These are phyloP conservation scores for Sylvicola cinctus DNA, from an alignment of 2,888 invertebrate genomes.

Conservation along the genomic window DNA sequence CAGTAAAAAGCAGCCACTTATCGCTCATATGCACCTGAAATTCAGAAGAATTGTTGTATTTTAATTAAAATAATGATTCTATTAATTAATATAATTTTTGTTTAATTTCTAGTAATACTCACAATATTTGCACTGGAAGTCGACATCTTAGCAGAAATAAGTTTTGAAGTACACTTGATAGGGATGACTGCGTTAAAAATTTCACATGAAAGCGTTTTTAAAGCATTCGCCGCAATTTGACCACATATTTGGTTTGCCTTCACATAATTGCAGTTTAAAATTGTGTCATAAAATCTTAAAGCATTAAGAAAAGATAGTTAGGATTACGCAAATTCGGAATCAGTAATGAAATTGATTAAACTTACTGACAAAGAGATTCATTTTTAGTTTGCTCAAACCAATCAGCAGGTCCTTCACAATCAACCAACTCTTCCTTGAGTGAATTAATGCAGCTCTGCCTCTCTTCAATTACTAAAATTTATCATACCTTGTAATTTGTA, in stretches of 20 bases:
- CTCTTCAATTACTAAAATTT: constrained; percentile 15
- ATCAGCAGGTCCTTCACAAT: constrained; percentile 31
- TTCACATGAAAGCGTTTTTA: too few relatives aligned
- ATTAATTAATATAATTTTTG: too few relatives aligned
- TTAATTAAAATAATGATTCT: too few relatives aligned
- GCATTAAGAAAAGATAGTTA: neutral
- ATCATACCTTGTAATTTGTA: neutral
- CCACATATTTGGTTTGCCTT: constrained; percentile 31
- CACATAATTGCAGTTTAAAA: constrained; percentile 30
- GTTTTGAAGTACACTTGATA: too few relatives aligned
- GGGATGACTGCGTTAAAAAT: too few relatives aligned
- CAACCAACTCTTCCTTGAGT: constrained; percentile 27
- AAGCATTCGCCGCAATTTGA: neutral
- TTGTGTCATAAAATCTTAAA: constrained; percentile 26
- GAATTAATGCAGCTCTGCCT: constrained; percentile 23
- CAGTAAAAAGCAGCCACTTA: too few relatives aligned
- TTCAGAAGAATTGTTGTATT: too few relatives aligned
- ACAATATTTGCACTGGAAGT: too few relatives aligned
- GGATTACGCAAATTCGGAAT: neutral
- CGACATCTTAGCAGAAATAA: too few relatives aligned
- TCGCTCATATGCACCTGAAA: too few relatives aligned
- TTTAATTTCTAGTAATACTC: too few relatives aligned
- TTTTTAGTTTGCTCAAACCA: constrained; percentile 30
- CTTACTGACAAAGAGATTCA: constrained; percentile 26
- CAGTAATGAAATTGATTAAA: constrained; percentile 1